Evolutionary conservation across 2,797 vertebrate genomes (phyloP).

Genomic region (Alexandromys oeconomus): DNA sequence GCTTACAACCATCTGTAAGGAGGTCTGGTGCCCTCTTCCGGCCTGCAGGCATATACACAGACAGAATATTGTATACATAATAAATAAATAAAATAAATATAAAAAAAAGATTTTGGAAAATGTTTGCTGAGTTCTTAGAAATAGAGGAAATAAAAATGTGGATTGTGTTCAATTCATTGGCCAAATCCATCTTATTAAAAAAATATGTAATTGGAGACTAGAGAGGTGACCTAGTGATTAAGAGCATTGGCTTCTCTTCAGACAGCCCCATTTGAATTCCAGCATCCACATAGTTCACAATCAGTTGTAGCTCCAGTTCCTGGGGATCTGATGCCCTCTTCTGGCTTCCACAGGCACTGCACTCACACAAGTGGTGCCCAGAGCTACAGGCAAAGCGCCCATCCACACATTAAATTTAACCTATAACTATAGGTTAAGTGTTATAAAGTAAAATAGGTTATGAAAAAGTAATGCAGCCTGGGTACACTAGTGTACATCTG

Average conservation of each 20-base stretch:
- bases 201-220: neutral
- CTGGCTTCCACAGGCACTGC: neutral
- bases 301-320: neutral
- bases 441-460: neutral
- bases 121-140: no score
- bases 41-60: no score
- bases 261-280: neutral
- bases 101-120: no score
- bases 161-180: no score
- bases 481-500: neutral
- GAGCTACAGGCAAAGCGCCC: neutral
- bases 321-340: neutral
- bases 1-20: no score
- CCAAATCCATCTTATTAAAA: no score
- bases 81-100: no score
- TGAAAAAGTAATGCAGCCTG: neutral
- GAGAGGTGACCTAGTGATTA: neutral
- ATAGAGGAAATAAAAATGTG: no score
- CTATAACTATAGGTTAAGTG: slow-evolving; percentile 25
- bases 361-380: neutral
- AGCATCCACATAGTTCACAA: neutral
- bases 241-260: neutral
- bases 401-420: neutral
- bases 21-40: no score
- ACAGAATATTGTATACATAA: no score